Percentiles rank a stretch among this genome's conserved stretches.
Conservation (phyloP, 2,113 vertebrate genomes). For the Salvelinus alpinus region DNA sequence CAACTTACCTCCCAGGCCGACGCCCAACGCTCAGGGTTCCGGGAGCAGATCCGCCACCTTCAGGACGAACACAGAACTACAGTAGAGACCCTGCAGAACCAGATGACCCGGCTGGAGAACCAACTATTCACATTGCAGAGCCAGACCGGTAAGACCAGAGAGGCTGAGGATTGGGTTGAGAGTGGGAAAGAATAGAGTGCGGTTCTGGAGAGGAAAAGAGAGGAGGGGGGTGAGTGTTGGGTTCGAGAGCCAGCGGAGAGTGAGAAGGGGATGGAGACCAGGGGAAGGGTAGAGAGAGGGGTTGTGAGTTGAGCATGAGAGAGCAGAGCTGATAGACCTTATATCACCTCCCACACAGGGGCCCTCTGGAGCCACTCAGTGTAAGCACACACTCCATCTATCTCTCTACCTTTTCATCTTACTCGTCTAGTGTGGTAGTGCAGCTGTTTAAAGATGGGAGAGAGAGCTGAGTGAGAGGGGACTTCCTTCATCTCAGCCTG, state of each 20-base stretch:
- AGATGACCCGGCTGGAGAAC: conserved; percentile 84
- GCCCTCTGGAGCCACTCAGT: conserved; percentile 51
- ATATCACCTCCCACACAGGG: conserved; percentile 74
- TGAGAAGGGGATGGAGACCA: conserved; percentile 3
- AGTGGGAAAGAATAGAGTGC: background rate
- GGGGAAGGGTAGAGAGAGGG: conserved; percentile 23
- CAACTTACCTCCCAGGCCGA: conserved; percentile 85
- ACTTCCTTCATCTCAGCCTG: too few relatives aligned
- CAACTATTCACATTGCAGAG: conserved; percentile 89
- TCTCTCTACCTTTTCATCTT: background rate
- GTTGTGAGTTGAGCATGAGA: conserved; percentile 27
- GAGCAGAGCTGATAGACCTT: conserved; percentile 40
- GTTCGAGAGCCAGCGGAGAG: background rate
- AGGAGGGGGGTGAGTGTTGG: conserved; percentile 1
- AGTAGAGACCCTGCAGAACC: conserved; percentile 88
- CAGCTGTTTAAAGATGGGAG: too few relatives aligned
- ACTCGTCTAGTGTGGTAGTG: background rate
- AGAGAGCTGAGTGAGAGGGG: too few relatives aligned
- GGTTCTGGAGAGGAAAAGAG: conserved; percentile 10
- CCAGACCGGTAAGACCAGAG: conserved; percentile 76
- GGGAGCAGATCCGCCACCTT: conserved; percentile 87
- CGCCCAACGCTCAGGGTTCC: conserved; percentile 79
- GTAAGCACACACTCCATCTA: conserved; percentile 26
- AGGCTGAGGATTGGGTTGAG: background rate
- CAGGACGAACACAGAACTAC: conserved; percentile 93